A percentile compares a stretch with the other conserved stretches of the same genome.
These are phyloP conservation scores for Proisotoma minuta DNA, from an alignment of 2,888 invertebrate species.

Conservation along the genomic window DNA sequence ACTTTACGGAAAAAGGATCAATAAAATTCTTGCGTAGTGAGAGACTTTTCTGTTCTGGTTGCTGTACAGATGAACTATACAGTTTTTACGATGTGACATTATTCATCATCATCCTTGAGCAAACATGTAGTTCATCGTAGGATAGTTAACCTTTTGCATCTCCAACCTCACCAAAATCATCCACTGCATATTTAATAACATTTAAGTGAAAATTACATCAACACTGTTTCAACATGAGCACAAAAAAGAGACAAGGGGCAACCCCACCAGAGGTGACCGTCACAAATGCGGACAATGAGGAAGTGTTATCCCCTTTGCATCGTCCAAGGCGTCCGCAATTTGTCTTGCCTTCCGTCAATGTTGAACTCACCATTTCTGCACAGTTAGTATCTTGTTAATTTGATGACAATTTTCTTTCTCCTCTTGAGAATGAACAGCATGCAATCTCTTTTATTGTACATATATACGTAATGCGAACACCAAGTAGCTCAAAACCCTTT, in stretches of 20 bases:
- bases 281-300: conserved; percentile 10
- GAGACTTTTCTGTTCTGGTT: not conserved
- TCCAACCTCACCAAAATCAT: not conserved
- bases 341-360: not conserved
- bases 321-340: conserved; percentile 2
- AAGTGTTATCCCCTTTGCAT: not conserved
- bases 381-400: not conserved
- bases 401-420: not conserved
- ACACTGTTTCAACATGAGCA: not conserved
- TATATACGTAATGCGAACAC: not conserved
- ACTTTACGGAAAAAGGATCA: conserved; percentile 1
- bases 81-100: conserved; percentile 11
- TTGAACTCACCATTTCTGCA: conserved; percentile 9
- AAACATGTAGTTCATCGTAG: too few relatives aligned
- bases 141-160: conserved; percentile 12
- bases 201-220: not conserved
- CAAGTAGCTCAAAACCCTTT: too few relatives aligned
- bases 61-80: conserved; percentile 7
- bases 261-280: not conserved
- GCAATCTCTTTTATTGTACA: not conserved
- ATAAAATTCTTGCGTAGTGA: conserved; percentile 14
- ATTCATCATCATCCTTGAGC: not conserved
- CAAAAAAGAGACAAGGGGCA: not conserved
- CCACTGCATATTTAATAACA: too few relatives aligned
- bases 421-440: not conserved